Evolutionary conservation across 2,113 vertebrate species (phyloP).

Genomic region (Paramormyrops kingsleyae): DNA sequence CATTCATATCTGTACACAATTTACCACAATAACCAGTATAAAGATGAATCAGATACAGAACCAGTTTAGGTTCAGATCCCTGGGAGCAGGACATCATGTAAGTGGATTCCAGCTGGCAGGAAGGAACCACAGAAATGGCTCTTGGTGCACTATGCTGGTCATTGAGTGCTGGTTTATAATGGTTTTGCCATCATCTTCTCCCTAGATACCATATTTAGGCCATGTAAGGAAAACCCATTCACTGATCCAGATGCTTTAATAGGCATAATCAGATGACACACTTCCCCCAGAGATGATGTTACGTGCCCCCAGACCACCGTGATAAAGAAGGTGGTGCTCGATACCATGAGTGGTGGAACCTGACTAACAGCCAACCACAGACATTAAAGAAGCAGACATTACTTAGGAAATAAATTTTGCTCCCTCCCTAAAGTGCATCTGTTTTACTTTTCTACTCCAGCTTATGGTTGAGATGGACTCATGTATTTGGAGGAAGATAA

Average conservation of each 20-base stretch:
- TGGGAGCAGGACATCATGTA: not conserved
- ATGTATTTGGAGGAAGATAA: not conserved
- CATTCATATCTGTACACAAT: not conserved
- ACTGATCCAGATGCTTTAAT: not conserved
- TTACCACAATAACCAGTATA: not conserved
- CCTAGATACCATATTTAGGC: not conserved
- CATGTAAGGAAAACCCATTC: not conserved
- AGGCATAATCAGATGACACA: not conserved
- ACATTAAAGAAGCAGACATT: not conserved
- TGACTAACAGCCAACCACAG: not conserved
- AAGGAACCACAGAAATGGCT: not conserved
- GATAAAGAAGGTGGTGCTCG: not conserved
- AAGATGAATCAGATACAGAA: not conserved
- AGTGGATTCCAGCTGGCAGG: not conserved
- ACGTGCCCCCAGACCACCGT: not conserved
- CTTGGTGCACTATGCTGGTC: not conserved
- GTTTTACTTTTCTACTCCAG: not conserved
- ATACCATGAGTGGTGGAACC: not conserved
- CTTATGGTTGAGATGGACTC: not conserved
- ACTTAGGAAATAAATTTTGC: not conserved
- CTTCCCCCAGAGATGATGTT: not conserved
- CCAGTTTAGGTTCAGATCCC: not conserved
- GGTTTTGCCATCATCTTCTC: not conserved
- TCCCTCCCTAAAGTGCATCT: not conserved
- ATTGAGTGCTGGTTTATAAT: not conserved